Percentiles rank a stretch among this genome's conserved stretches.
These are phyloP conservation scores for Caracal caracal DNA, from an alignment of 2,113 vertebrate species.

Conservation along the genomic window DNA sequence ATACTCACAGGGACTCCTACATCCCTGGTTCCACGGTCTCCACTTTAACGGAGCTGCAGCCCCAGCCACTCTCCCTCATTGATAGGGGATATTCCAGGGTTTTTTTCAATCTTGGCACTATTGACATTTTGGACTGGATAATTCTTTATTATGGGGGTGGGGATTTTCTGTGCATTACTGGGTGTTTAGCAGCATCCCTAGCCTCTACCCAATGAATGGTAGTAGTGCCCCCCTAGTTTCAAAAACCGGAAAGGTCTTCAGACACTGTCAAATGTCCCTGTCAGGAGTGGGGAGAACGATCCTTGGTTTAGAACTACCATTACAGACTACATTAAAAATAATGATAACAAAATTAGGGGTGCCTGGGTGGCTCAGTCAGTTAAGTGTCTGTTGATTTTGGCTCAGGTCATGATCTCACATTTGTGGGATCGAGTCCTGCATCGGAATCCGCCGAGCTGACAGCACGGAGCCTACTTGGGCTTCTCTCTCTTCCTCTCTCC, in stretches of 20 bases:
- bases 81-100: too few species aligned
- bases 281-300: neutral
- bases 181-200: neutral
- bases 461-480: too few species aligned
- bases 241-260: neutral
- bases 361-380: too few species aligned
- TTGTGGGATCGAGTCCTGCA: too few species aligned
- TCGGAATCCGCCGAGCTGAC: too few species aligned
- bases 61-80: neutral
- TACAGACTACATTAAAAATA: neutral
- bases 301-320: neutral
- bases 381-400: too few species aligned
- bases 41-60: neutral
- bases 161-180: neutral
- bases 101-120: neutral
- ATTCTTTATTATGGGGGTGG: neutral
- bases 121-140: neutral
- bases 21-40: neutral
- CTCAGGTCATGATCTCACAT: too few species aligned
- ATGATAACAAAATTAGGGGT: neutral
- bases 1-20: neutral
- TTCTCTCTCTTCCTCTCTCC: too few species aligned
- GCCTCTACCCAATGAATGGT: neutral
- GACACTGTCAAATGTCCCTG: neutral
- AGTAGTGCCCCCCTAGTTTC: neutral